phyloP scores from a whole-genome alignment of 2,113 vertebrate genomes.

The Anoplopoma fimbria region DNA sequence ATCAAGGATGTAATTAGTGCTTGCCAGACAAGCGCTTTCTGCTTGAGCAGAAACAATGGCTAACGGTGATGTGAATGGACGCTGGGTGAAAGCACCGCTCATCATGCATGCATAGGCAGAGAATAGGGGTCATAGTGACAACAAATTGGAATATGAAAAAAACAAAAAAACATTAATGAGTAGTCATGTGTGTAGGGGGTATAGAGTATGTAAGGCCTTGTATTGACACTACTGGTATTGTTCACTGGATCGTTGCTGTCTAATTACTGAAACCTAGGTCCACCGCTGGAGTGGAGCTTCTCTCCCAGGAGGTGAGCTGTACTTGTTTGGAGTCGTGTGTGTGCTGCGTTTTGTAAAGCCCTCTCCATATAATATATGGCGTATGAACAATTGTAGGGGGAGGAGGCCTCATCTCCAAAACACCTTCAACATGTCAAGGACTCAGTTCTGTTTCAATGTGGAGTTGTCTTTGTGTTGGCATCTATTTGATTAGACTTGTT shows the following conservation, averaged over 20 bases:
- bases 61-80: conserved; percentile 59
- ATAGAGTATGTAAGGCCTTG: not conserved
- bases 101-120: conserved; percentile 57
- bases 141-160: conserved; percentile 54
- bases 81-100: conserved; percentile 44
- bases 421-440: not conserved
- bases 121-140: conserved; percentile 57
- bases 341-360: not conserved
- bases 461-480: not conserved
- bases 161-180: conserved; percentile 26
- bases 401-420: not conserved
- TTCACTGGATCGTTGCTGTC: conserved; percentile 6
- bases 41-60: conserved; percentile 71
- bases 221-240: not conserved
- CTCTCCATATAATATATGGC: not conserved
- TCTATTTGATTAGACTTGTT: not conserved
- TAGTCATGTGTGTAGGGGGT: not conserved
- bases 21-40: conserved; percentile 59
- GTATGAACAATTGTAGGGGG: not conserved
- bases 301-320: not conserved
- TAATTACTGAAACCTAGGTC: conserved; percentile 5
- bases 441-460: not conserved
- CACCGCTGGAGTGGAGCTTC: not conserved
- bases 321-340: not conserved
- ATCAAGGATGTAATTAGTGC: conserved; percentile 77